Evolutionary conservation across 2,888 invertebrate species (phyloP), one percentile per base, ranked within the genome.

Genomic region (Sphinx pinastri): DNA sequence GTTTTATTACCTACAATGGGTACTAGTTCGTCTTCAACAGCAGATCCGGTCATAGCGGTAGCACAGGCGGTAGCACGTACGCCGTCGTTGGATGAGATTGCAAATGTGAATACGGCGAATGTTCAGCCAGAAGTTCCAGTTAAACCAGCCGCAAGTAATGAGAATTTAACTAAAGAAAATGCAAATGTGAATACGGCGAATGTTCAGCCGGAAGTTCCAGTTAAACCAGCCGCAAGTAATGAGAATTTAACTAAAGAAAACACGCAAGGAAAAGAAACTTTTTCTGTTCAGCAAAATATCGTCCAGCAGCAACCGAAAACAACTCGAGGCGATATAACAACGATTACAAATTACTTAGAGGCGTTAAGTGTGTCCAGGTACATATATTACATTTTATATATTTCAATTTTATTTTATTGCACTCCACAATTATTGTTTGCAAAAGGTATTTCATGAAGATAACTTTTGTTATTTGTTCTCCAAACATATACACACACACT

Each of bases 301-400:
- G 11, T 11, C 6, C 55, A 11, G 16, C 55, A 58, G 38, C 13
- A 58, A 38, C 14, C 31, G 7, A 10, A 12, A 38, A 14, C 58
- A 6, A 19, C 19, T 11, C 10, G 0, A 54, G 19, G 14, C 4
- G 14, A 58, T 14, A 38, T 58, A 38, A 19, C 55, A 38, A 25
- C 60, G 45, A 2, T 60, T 11, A 47, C 47, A 45, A 60, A 60
- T 60, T 60, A 16, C n/a, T 16, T 60, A n/a, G 60, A 60, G 47
- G 16, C n/a, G 2, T 60, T 60, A n/a, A 60, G 4, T 11, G n/a
- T 60, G 11, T 47, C 60, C 11, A 60, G 60, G 60, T 60, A 47
- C 7, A 2, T 38, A 31, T n/a, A 8, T 52, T n/a, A 38, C 38
- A 38, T 38, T 38, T 38, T 38, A 38, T 38, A 7, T 38, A 38